phyloP scores from a whole-genome alignment of 2,797 vertebrate species.

The Emydoidea blandingii region DNA sequence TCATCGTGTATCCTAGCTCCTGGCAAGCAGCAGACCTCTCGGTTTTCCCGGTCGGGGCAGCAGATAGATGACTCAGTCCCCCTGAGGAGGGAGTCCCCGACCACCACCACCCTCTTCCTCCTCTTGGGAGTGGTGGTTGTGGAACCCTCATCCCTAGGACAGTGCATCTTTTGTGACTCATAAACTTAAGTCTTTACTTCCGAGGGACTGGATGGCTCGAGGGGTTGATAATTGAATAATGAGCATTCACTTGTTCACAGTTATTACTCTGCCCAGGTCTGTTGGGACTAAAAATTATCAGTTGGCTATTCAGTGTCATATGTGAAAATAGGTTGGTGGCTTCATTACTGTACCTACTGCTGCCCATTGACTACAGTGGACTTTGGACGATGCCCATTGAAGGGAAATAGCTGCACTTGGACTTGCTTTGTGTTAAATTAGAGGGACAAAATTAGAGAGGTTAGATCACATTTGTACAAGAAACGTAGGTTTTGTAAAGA shows the following conservation, averaged over 20 bases:
- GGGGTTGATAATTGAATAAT: background rate
- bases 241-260: background rate
- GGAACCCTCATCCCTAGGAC: too few species aligned
- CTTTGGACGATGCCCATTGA: background rate
- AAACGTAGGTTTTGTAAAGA: background rate
- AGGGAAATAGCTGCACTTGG: background rate
- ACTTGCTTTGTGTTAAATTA: background rate
- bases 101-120: too few species aligned
- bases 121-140: too few species aligned
- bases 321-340: background rate
- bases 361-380: background rate
- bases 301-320: background rate
- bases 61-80: too few species aligned
- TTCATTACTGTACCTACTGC: too few species aligned
- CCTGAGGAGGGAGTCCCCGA: too few species aligned
- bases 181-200: background rate
- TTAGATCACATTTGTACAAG: background rate
- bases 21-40: too few species aligned
- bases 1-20: too few species aligned
- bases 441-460: background rate
- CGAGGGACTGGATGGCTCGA: background rate
- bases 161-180: background rate
- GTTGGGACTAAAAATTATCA: background rate
- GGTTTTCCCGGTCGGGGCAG: too few species aligned
- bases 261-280: background rate